phyloP scores from a whole-genome alignment of 2,113 vertebrate genomes.

The Oryzias curvinotus region DNA sequence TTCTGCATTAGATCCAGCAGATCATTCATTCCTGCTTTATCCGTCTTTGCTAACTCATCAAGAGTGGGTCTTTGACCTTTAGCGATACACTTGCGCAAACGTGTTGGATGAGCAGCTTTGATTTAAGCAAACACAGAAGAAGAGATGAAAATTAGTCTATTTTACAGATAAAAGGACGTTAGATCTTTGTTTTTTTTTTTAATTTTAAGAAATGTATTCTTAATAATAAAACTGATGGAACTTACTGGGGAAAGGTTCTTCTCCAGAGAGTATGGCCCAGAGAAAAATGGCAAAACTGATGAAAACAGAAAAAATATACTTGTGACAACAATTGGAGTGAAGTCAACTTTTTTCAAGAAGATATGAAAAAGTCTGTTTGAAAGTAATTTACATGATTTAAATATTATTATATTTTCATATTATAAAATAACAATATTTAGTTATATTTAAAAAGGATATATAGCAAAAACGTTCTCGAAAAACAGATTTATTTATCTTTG shows the following conservation, averaged over 20 bases:
- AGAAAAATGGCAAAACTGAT: conserved; percentile 72
- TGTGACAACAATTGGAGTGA: too few species aligned
- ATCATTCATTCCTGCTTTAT: conserved; percentile 25
- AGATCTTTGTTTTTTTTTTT: too few species aligned
- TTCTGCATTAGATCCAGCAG: conserved; percentile 45
- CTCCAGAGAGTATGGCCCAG: conserved; percentile 67
- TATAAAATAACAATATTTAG: too few species aligned
- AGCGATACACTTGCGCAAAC: not conserved
- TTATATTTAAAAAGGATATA: too few species aligned
- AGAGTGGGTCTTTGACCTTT: not conserved
- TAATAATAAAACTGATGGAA: not conserved
- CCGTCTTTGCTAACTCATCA: accelerated
- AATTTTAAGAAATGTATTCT: not conserved
- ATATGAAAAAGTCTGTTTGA: too few species aligned
- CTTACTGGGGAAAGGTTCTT: conserved; percentile 63
- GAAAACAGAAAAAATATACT: conserved; percentile 2
- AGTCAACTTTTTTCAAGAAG: too few species aligned
- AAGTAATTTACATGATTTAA: too few species aligned
- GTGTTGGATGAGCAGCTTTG: accelerated
- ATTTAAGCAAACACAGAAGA: not conserved
- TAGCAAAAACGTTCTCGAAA: too few species aligned
- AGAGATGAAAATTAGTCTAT: too few species aligned
- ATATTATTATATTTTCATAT: too few species aligned
- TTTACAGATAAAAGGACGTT: too few species aligned
- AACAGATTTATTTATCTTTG: too few species aligned